These are phyloP conservation scores for Rhinolophus sinicus DNA, from an alignment of 2,113 vertebrate genomes.

Conservation along the genomic window DNA sequence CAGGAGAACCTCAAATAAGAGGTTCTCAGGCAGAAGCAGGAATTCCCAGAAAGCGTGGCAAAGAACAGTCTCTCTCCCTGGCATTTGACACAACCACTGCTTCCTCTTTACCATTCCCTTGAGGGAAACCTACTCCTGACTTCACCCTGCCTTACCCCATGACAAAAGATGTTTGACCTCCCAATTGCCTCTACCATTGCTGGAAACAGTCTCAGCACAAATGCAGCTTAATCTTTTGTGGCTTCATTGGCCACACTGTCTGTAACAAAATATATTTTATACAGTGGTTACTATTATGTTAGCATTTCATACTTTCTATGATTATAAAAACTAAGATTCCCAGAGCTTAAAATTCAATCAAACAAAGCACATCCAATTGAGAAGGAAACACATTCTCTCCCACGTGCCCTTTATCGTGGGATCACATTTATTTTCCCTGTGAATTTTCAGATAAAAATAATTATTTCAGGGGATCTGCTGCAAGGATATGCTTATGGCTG, in stretches of 20 bases:
- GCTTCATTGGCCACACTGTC: background rate
- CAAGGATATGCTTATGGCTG: background rate
- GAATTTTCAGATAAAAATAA: background rate
- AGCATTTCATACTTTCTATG: background rate
- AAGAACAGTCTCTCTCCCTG: background rate
- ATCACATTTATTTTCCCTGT: background rate
- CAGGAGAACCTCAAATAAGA: constrained; percentile 65
- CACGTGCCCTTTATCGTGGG: background rate
- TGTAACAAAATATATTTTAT: constrained; percentile 15
- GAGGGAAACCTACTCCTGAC: background rate
- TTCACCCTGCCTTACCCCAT: background rate
- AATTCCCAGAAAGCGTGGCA: constrained; percentile 53
- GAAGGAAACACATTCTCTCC: background rate
- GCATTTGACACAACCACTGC: background rate
- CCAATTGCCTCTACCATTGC: background rate
- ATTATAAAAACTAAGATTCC: background rate
- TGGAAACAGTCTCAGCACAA: background rate
- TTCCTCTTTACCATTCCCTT: background rate
- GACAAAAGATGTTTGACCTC: background rate
- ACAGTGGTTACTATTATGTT: background rate
- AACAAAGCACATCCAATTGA: background rate
- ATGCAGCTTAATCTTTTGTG: background rate
- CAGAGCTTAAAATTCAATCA: background rate
- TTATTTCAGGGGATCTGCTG: background rate
- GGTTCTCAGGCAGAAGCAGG: constrained; percentile 12